These are phyloP conservation scores for Gasteruption jaculator DNA, from an alignment of 2,888 invertebrate species.

Conservation along the genomic window DNA sequence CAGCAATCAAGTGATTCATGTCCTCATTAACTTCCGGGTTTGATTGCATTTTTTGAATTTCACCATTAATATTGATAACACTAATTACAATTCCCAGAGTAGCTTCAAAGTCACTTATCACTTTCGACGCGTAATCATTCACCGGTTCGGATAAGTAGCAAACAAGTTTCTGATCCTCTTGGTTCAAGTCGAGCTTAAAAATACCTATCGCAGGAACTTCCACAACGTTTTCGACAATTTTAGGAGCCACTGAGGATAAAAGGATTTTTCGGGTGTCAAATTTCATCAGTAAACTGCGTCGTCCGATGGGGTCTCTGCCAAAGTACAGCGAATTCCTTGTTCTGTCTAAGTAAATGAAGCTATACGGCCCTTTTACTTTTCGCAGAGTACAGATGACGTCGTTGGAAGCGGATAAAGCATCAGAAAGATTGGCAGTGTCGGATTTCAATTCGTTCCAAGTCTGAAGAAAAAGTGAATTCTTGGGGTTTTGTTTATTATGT, in stretches of 20 bases:
- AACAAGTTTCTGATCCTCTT: slow-evolving; percentile 41
- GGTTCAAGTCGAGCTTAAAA: slow-evolving; percentile 54
- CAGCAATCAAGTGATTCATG: slow-evolving; percentile 30
- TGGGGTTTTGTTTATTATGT: no score
- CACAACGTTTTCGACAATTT: slow-evolving; percentile 51
- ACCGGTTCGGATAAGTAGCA: slow-evolving; percentile 52
- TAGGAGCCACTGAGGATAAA: slow-evolving; percentile 45
- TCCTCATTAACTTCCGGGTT: slow-evolving; percentile 37
- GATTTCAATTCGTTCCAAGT: slow-evolving; percentile 19
- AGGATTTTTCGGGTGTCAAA: slow-evolving; percentile 41
- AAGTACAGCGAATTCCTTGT: slow-evolving; percentile 64
- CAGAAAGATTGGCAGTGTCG: slow-evolving; percentile 29
- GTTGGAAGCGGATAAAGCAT: slow-evolving; percentile 27
- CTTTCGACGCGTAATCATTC: slow-evolving; percentile 41
- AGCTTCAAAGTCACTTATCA: slow-evolving; percentile 43
- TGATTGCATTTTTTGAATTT: slow-evolving; percentile 44
- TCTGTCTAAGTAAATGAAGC: slow-evolving; percentile 73
- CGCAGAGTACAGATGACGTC: slow-evolving; percentile 55
- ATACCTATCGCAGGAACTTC: slow-evolving; percentile 65
- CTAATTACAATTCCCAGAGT: slow-evolving; percentile 41
- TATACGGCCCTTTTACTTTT: slow-evolving; percentile 75
- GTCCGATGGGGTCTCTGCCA: slow-evolving; percentile 79
- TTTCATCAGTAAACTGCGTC: slow-evolving; percentile 75
- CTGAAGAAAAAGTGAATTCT: slow-evolving; percentile 14
- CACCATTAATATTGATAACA: slow-evolving; percentile 33